Percentiles rank a stretch among this genome's conserved stretches.
phyloP scores from a whole-genome alignment of 2,888 invertebrate species.

The Myopa testacea region DNA sequence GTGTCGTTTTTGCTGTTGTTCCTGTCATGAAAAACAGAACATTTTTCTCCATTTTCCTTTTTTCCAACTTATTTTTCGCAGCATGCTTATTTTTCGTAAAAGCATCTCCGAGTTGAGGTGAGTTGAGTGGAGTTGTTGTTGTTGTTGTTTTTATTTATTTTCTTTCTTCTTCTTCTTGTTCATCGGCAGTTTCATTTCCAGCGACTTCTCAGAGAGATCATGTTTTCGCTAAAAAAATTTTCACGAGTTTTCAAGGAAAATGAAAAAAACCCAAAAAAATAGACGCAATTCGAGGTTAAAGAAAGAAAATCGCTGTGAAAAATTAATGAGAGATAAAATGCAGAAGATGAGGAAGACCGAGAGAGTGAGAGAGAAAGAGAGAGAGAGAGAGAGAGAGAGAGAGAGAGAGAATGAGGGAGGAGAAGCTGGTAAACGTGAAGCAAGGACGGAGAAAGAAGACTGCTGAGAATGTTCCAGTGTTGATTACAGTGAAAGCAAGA shows the following conservation, averaged over 20 bases:
- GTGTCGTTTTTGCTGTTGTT: not conserved
- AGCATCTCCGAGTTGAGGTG: not conserved
- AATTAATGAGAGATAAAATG: not conserved
- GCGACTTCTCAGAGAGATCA: not conserved
- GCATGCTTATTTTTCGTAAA: not conserved
- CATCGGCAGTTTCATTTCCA: no score
- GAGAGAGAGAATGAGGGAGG: no score
- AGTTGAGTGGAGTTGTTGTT: not conserved
- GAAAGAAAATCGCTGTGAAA: not conserved
- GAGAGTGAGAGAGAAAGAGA: not conserved
- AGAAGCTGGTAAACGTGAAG: no score
- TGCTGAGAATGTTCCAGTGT: no score
- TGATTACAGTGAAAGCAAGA: no score
- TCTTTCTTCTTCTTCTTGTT: not conserved
- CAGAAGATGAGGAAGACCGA: not conserved
- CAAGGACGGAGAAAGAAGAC: no score
- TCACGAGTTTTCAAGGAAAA: not conserved
- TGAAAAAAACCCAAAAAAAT: not conserved
- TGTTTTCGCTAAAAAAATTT: not conserved
- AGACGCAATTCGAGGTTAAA: not conserved
- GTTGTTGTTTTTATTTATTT: not conserved
- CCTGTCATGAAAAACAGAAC: not conserved
- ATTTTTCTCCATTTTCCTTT: conserved; percentile 13
- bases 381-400: not conserved
- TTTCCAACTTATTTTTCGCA: conserved; percentile 9